Evolutionary conservation across 2,797 vertebrate genomes (phyloP), one percentile per base, ranked within the genome.

Genomic region (Acipenser oxyrinchus): DNA sequence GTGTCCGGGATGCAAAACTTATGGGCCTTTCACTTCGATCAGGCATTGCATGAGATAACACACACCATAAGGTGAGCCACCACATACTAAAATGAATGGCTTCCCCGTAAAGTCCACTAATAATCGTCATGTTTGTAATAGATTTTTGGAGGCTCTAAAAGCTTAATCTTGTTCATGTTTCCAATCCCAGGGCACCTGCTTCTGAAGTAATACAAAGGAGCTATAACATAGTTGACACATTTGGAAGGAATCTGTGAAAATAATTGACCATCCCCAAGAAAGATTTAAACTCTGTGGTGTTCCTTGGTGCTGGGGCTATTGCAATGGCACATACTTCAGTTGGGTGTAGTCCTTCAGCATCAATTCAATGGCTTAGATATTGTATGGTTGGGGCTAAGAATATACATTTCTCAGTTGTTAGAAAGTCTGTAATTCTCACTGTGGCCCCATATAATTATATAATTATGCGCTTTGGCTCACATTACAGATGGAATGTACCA

Each of bases 41-140:
- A 9, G 62, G 23, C 69, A 75, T 73, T 8, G 10, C 10, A 48
- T 76, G 73, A 9, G 69, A 75, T 49, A 76, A 11, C 15, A 76
- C 70, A 72, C 55, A 8, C 70, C 57, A 1, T 73, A 68, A 0
- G 52, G 68, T 13, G 61, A 72, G 1, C 62, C 62, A 48, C 73
- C 71, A 71, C 71, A 75, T 1, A 51, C 52, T 4, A 65, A 6
- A 6, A 71, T 57, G 11, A 70, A 23, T 5, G 65, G 65, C 10
- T 68, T 70, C 15, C 70, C 18, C 11, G n/a, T 49, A 10, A 66
- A 71, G 48, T 71, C 60, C 18, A 71, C 60, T 0, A 37, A 37
- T 37, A 37, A 71, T 3, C 70, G 23, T 10, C 10, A 63, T 6
- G 69, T 69, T 49, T 73, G 57, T 37, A 75, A 51, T 2, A 75